phyloP scores from a whole-genome alignment of 2,797 vertebrate species.

The Karalla daura region DNA sequence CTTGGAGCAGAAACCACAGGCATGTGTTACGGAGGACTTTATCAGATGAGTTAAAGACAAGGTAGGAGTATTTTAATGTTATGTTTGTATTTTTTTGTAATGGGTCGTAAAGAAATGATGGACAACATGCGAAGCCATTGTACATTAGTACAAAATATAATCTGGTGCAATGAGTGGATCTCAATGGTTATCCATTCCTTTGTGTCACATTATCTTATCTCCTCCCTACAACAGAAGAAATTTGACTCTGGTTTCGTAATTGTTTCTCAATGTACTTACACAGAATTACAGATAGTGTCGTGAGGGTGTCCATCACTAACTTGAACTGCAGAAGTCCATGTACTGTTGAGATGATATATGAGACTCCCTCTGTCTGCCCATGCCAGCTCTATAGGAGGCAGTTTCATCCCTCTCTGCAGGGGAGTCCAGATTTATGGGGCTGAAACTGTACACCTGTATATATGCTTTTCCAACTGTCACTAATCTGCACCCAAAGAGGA shows the following conservation, averaged over 20 bases:
- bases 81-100: no score
- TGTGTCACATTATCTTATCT: no score
- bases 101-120: no score
- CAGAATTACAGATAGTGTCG: conserved; percentile 15
- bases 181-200: no score
- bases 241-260: not conserved
- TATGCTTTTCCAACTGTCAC: conserved; percentile 56
- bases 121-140: no score
- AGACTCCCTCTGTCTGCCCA: conserved; percentile 65
- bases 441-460: conserved; percentile 76
- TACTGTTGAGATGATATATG: conserved; percentile 81
- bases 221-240: not conserved
- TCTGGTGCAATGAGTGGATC: no score
- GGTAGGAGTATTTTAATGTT: no score
- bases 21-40: no score
- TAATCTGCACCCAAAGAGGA: conserved; percentile 23
- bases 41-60: no score
- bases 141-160: no score
- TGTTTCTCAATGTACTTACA: not conserved
- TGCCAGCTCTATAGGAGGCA: conserved; percentile 78
- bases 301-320: conserved; percentile 58
- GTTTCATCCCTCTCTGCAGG: conserved; percentile 82
- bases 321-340: conserved; percentile 46
- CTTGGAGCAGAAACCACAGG: no score
- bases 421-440: conserved; percentile 80